Evolutionary conservation across 2,113 vertebrate species (phyloP), one percentile per base, ranked within the genome.

Genomic region (Callionymus lyra): DNA sequence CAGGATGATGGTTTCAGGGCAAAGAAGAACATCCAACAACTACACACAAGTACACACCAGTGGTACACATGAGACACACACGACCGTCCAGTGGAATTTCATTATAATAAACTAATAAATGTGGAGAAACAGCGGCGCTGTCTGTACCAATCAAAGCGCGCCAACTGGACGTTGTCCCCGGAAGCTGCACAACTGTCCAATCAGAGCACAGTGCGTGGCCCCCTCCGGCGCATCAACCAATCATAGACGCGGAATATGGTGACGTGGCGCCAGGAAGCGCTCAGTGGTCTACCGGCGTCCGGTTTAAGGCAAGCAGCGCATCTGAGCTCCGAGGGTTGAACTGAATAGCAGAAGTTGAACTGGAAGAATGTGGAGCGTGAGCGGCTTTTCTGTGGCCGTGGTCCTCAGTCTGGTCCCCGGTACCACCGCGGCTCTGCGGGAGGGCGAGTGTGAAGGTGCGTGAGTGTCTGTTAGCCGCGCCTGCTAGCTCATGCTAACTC

Each of bases 1-100:
- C n/a, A n/a, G n/a, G n/a, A n/a, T n/a, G n/a, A n/a, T n/a, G n/a
- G n/a, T n/a, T n/a, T n/a, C n/a, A n/a, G n/a, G 89, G 93, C 59
- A 99, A 99, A 81, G 95, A 99, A 52, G 97, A 99, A 58, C 85
- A 94, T 35, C 81, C 97, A 72, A 94, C 98, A 74, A 88, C 90
- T 88, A 15, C 16, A 1, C 3, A 2, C 6, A 9, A 13, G 13
- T n/a, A n/a, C n/a, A n/a, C n/a, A n/a, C n/a, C n/a, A n/a, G n/a
- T n/a, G n/a, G n/a, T n/a, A n/a, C n/a, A n/a, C n/a, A n/a, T n/a
- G n/a, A n/a, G n/a, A n/a, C n/a, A n/a, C n/a, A n/a, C n/a, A n/a
- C n/a, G n/a, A n/a, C n/a, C n/a, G n/a, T n/a, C n/a, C n/a, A n/a
- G n/a, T n/a, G n/a, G n/a, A n/a, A n/a, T n/a, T n/a, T n/a, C n/a